A percentile compares a stretch with the other conserved stretches of the same genome.
These are phyloP conservation scores for Myrmecobius fasciatus DNA, from an alignment of 2,113 vertebrate genomes.

Conservation along the genomic window DNA sequence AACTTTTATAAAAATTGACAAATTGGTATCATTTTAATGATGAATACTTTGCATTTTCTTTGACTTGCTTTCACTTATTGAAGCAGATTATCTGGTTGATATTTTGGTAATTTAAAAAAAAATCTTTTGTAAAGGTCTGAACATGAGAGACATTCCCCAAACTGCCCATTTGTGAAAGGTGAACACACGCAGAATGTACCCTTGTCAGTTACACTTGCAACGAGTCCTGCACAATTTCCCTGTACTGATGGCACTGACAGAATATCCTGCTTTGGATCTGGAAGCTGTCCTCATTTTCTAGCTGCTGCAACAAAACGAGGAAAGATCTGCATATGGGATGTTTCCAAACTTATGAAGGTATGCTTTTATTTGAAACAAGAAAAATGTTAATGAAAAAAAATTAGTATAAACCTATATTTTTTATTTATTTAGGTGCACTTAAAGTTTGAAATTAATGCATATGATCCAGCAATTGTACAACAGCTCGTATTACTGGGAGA, in stretches of 20 bases:
- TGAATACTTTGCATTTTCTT: slow-evolving; percentile 29
- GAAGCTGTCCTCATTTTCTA: slow-evolving; percentile 97
- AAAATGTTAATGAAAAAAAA: slow-evolving; percentile 26
- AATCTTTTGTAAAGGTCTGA: slow-evolving; percentile 90
- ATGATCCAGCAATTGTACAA: slow-evolving; percentile 95
- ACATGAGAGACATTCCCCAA: slow-evolving; percentile 98
- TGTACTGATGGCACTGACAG: slow-evolving; percentile 94
- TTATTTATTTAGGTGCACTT: slow-evolving; percentile 92
- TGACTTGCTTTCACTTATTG: neutral
- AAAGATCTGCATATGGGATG: slow-evolving; percentile 98
- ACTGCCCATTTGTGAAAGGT: slow-evolving; percentile 98
- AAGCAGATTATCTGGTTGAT: slow-evolving; percentile 11
- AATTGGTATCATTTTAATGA: slow-evolving; percentile 18
- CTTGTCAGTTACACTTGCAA: slow-evolving; percentile 96
- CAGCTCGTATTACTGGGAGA: slow-evolving; percentile 94
- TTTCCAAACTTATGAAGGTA: slow-evolving; percentile 99
- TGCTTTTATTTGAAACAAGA: slow-evolving; percentile 45
- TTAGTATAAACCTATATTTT: slow-evolving; percentile 55
- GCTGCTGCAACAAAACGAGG: slow-evolving; percentile 97
- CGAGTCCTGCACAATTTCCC: slow-evolving; percentile 97
- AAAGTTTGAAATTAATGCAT: slow-evolving; percentile 98
- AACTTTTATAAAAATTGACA: neutral
- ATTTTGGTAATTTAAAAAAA: slow-evolving; percentile 40
- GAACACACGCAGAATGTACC: slow-evolving; percentile 99
- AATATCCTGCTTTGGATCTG: slow-evolving; percentile 97